Conservation (phyloP, 92 coral and sea anemone species). For the Siderastrea siderea region DNA sequence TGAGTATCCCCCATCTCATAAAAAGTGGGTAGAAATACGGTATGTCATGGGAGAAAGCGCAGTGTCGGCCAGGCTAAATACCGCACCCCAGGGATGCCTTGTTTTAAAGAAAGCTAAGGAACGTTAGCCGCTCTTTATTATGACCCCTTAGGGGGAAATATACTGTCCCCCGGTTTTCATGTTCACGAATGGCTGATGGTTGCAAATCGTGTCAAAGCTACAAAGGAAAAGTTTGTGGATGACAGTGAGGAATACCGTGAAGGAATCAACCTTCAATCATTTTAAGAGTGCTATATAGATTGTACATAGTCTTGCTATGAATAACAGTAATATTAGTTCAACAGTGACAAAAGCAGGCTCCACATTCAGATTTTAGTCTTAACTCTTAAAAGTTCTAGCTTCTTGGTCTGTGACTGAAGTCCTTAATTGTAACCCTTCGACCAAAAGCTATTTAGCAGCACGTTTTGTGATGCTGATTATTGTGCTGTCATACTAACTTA, state of each 20-base stretch:
- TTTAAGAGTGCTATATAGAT: conserved; percentile 29
- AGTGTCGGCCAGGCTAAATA: conserved; percentile 13
- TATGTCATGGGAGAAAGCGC: conserved; percentile 1
- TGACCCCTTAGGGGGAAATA: conserved; percentile 3
- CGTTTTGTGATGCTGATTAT: too few relatives aligned
- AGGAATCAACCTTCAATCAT: neutral
- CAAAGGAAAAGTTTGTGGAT: neutral
- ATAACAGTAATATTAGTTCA: too few relatives aligned
- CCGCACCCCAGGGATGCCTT: conserved; percentile 15
- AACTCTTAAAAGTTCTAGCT: too few relatives aligned
- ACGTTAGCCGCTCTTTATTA: conserved; percentile 5
- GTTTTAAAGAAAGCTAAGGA: conserved; percentile 12
- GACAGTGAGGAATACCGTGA: neutral
- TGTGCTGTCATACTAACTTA: too few relatives aligned
- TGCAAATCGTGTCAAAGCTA: conserved; percentile 23
- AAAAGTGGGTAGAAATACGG: conserved; percentile 4
- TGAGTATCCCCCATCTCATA: neutral
- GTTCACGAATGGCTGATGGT: conserved; percentile 16
- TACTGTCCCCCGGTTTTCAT: conserved; percentile 24
- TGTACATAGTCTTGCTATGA: too few relatives aligned
- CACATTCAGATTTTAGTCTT: too few relatives aligned
- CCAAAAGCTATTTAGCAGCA: too few relatives aligned
- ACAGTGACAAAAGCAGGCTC: too few relatives aligned
- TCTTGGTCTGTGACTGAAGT: too few relatives aligned
- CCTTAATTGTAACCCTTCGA: too few relatives aligned